phyloP scores from a whole-genome alignment of 2,888 invertebrate species.

The Rhyacophila evoluta region DNA sequence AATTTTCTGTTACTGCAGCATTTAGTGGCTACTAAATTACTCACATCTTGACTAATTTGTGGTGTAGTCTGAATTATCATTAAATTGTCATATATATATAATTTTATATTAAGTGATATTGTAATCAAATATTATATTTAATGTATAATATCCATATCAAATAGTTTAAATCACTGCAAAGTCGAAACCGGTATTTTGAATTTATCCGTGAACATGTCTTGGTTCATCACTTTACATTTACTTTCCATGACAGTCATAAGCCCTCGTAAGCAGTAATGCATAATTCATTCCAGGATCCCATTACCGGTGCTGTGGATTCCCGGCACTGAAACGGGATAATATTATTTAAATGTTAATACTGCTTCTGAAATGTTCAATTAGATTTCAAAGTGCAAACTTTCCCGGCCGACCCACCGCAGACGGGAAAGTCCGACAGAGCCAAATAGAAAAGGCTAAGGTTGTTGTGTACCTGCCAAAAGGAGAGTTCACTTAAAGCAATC shows the following conservation, averaged over 20 bases:
- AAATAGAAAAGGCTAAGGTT: constrained; percentile 1
- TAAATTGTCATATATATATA: too few species aligned
- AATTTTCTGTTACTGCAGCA: too few species aligned
- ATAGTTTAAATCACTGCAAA: too few species aligned
- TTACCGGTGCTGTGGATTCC: constrained; percentile 26
- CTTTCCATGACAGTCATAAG: not conserved
- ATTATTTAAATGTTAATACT: constrained; percentile 54
- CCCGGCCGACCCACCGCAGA: constrained; percentile 24
- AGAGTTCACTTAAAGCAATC: not conserved
- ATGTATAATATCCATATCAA: too few species aligned
- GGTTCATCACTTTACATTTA: not conserved
- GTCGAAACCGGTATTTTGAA: too few species aligned
- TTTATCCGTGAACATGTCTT: not conserved
- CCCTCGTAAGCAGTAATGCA: constrained; percentile 27
- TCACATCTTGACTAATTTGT: too few species aligned
- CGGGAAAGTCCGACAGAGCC: constrained; percentile 4
- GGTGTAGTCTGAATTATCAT: too few species aligned
- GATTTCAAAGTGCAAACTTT: constrained; percentile 52
- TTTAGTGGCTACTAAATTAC: too few species aligned
- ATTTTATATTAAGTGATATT: too few species aligned
- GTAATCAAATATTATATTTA: too few species aligned
- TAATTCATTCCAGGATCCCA: constrained; percentile 45
- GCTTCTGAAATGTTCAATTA: constrained; percentile 54
- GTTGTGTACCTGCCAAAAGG: constrained; percentile 2
- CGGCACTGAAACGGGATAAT: constrained; percentile 43